phyloP scores from a whole-genome alignment of 2,797 vertebrate genomes.

The Borostomias antarcticus region DNA sequence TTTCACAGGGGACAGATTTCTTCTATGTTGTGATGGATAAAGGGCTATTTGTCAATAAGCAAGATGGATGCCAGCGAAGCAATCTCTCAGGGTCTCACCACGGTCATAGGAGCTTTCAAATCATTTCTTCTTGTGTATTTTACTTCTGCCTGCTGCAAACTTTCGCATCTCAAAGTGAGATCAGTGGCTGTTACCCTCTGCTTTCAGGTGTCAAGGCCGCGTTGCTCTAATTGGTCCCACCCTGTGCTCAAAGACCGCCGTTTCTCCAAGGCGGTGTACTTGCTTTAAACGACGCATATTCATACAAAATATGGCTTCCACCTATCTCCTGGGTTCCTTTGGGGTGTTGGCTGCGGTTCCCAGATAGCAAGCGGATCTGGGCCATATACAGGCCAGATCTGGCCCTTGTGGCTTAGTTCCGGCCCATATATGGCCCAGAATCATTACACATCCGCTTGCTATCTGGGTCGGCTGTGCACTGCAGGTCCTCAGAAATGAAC shows the following conservation, averaged over 20 bases:
- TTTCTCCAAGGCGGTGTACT: constrained; percentile 16
- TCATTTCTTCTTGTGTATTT: background rate
- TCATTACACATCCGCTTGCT: too few species aligned
- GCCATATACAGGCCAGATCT: too few species aligned
- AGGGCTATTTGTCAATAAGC: background rate
- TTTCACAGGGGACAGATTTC: background rate
- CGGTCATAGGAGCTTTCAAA: constrained; percentile 11
- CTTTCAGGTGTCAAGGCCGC: constrained; percentile 14
- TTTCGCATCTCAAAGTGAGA: background rate
- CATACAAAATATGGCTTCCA: too few species aligned
- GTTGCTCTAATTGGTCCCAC: constrained; percentile 19
- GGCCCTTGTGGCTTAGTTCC: too few species aligned
- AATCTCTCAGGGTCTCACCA: background rate
- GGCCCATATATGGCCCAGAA: too few species aligned
- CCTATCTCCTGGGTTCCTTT: too few species aligned
- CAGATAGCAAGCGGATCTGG: too few species aligned
- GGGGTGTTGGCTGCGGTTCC: too few species aligned
- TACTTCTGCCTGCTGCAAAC: background rate
- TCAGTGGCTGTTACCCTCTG: constrained; percentile 8
- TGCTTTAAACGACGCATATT: too few species aligned
- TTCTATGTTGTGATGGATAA: background rate
- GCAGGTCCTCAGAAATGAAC: too few species aligned
- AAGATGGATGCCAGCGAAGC: background rate
- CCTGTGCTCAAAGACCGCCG: constrained; percentile 5
- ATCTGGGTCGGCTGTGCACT: too few species aligned